These are phyloP conservation scores for Hystrix cristata DNA, from an alignment of 2,113 vertebrate species.

Conservation along the genomic window DNA sequence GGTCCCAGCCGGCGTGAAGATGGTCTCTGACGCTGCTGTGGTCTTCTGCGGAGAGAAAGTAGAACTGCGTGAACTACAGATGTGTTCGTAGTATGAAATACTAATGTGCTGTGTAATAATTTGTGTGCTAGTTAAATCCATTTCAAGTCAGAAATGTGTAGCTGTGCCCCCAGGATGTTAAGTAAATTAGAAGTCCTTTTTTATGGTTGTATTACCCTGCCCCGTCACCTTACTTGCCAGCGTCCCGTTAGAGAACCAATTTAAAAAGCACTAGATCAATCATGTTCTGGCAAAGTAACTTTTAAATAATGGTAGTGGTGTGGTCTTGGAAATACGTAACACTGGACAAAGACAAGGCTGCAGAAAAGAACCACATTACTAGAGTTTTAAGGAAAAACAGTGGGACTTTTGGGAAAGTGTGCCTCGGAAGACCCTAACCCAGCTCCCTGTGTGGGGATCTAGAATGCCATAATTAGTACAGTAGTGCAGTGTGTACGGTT, in stretches of 20 bases:
- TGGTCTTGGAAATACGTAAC: not conserved
- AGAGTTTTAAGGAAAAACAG: conserved; percentile 20
- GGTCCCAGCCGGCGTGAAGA: no score
- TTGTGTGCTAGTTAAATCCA: conserved; percentile 31
- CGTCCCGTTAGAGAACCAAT: not conserved
- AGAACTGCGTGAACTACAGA: not conserved
- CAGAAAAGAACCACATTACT: not conserved
- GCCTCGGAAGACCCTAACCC: not conserved
- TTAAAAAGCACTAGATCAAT: not conserved
- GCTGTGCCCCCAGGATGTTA: conserved; percentile 21
- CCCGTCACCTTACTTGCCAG: not conserved
- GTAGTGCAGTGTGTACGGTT: not conserved
- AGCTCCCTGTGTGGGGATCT: not conserved
- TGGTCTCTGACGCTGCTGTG: not conserved
- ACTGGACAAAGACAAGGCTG: not conserved
- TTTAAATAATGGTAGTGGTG: not conserved
- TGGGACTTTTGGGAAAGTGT: conserved; percentile 19
- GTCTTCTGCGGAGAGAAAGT: conserved; percentile 9
- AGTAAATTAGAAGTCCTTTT: not conserved
- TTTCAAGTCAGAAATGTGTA: conserved; percentile 1
- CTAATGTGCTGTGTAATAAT: conserved; percentile 24
- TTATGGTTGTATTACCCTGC: conserved; percentile 26
- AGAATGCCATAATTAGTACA: not conserved
- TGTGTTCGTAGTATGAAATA: conserved; percentile 5
- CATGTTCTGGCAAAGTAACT: not conserved